Evolutionary conservation across 2,113 vertebrate species (phyloP), one percentile per base, ranked within the genome.

Genomic region (Salvelinus fontinalis): DNA sequence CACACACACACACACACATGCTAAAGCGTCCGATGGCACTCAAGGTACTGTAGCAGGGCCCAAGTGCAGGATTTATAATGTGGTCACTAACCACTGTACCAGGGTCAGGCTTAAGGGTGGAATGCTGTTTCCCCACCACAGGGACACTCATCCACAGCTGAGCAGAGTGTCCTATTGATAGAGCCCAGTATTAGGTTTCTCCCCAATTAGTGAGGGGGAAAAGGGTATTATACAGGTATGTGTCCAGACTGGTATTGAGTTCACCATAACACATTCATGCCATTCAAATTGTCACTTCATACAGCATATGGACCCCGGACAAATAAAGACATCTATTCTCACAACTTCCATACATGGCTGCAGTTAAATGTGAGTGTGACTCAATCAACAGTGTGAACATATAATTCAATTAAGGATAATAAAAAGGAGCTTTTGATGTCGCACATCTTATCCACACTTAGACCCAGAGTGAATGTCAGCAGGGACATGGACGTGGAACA

Each of bases 91-190:
- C 79, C 79, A 84, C 79, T 76, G 79, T 87, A 87, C 81, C 80
- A 83, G 81, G 73, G 81, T 90, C 70, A 79, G 62, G 87, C 75
- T 85, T 85, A 85, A 74, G 67, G 70, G 80, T 83, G 88, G 83
- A 88, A 90, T 81, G 83, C 67, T 87, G 74, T 82, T 90, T 87
- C 88, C 77, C 83, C 85, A 82, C 80, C 86, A 72, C 68, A 59
- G 11, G 70, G 77, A 65, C 44, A 64, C 31, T 72, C 48, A 68
- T 51, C 64, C 67, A 70, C 68, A 85, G 67, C 76, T 81, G 84
- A 84, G 84, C 64, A 60, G 78, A 64, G 64, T 68, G 76, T 73
- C 78, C 54, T 72, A 83, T 78, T 84, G 81, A 87, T 82, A 89
- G 83, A 86, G 73, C 70, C 71, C 60, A 68, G 83, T 75, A 68